Evolutionary conservation across 2,113 vertebrate genomes (phyloP), one percentile per base, ranked within the genome.

Genomic region (Chlorodrepanis virens): DNA sequence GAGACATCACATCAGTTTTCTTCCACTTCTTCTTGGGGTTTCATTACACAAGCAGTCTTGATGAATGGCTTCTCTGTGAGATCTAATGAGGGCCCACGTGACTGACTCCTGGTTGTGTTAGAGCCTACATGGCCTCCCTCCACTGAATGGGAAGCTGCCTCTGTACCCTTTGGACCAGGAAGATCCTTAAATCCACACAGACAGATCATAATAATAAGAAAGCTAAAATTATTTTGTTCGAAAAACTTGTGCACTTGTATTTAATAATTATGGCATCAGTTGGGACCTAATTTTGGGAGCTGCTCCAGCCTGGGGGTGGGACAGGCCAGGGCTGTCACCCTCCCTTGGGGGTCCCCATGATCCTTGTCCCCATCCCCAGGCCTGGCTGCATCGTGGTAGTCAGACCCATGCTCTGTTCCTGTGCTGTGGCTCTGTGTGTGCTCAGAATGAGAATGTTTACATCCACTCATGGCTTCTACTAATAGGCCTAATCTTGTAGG

Each of bases 311-410:
- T 67, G 15, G 14, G 10, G 7, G 6, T 88, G n/a, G 29, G 47
- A 71, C 1, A 7, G 24, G 14, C 31, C 27, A 67, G 61, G 28
- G 39, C 13, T 63, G 25, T 5, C 1, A 0, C 23, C 13, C 0
- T 64, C 4, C 18, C 33, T 14, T 31, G 14, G 39, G 8, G 11
- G 4, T 12, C 4, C 15, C 14, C 33, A 11, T 0, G 3, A 5
- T 21, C 44, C 6, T 2, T 5, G 14, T 1, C 31, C 31, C 20
- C 1, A 10, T 14, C 17, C 28, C 35, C 2, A 4, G 3, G 44
- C 28, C 68, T 83, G 64, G 19, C 44, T 54, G 57, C 2, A 1
- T 25, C 0, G 0, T 10, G 29, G 8, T 10, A 47, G 21, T 63
- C 6, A 4, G n/a, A 52, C 5, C 16, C 12, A 53, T 53, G 40